These are phyloP conservation scores for Corapipo altera DNA, from an alignment of 2,113 vertebrate species.

Conservation along the genomic window DNA sequence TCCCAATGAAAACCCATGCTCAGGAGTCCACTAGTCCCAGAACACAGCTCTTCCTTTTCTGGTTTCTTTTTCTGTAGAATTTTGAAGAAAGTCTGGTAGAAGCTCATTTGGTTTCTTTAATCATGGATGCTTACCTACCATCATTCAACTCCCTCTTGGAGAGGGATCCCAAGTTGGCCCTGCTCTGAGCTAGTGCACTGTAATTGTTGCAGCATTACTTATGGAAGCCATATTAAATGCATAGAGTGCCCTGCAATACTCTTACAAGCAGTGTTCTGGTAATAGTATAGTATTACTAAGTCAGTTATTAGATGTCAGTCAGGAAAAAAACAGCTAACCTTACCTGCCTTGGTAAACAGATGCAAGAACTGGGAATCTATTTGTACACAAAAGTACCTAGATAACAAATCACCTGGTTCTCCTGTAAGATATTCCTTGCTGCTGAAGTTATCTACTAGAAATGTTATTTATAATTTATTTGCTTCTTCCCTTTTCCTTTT, in stretches of 20 bases:
- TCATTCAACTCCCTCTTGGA: background rate
- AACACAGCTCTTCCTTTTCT: background rate
- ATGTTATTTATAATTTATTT: background rate
- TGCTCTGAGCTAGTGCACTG: rapidly evolving
- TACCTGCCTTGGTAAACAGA: background rate
- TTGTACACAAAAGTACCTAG: background rate
- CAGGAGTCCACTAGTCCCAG: background rate
- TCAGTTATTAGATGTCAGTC: background rate
- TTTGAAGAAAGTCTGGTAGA: background rate
- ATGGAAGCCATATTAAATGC: background rate
- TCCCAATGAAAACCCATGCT: background rate
- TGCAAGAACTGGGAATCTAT: background rate
- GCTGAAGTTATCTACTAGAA: background rate
- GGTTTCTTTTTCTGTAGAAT: background rate
- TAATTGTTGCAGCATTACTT: background rate
- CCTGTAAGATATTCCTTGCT: background rate
- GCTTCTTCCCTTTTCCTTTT: background rate
- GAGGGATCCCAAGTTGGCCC: background rate
- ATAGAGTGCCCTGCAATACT: background rate
- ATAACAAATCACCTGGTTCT: rapidly evolving
- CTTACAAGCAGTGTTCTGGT: background rate
- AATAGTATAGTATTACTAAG: background rate
- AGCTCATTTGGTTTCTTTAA: background rate
- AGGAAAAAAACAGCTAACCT: background rate
- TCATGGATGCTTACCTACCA: background rate